A percentile compares a stretch with the other conserved stretches of the same genome.
These are phyloP conservation scores for Sitta europaea DNA, from an alignment of 2,113 vertebrate genomes.

Conservation along the genomic window DNA sequence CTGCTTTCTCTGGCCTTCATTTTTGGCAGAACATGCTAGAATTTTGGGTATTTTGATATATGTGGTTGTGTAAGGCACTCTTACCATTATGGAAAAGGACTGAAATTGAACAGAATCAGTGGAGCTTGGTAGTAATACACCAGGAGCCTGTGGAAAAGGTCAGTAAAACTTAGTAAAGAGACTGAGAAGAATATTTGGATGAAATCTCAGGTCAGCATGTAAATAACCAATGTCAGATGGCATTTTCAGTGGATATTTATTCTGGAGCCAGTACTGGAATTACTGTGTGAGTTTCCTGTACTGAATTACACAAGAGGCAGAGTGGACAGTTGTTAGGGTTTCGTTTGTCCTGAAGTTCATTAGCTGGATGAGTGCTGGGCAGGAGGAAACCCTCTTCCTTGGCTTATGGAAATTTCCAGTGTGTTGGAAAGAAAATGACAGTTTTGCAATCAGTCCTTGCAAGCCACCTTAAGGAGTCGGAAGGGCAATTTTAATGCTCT, in stretches of 20 bases:
- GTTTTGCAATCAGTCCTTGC: not conserved
- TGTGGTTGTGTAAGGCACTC: not conserved
- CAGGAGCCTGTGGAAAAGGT: not conserved
- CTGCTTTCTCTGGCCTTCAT: not conserved
- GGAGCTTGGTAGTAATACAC: not conserved
- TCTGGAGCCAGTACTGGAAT: slow-evolving; percentile 5
- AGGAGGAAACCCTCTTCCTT: not conserved
- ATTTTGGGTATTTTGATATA: not conserved
- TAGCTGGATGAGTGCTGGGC: not conserved
- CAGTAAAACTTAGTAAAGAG: not conserved
- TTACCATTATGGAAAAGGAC: not conserved
- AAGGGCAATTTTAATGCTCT: not conserved
- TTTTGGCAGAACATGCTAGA: not conserved
- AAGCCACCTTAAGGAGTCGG: not conserved
- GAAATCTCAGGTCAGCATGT: not conserved
- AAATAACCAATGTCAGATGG: not conserved
- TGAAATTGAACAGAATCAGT: not conserved
- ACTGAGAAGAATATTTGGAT: not conserved
- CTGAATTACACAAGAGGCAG: not conserved
- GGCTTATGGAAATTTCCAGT: not conserved
- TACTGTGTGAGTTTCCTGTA: slow-evolving; percentile 9
- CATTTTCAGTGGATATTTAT: slow-evolving; percentile 6
- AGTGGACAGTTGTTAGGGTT: not conserved
- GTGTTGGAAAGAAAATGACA: accelerated
- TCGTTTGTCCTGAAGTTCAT: not conserved